phyloP scores from a whole-genome alignment of 1,140 invertebrate species.

The Oreohelix idahoensis region DNA sequence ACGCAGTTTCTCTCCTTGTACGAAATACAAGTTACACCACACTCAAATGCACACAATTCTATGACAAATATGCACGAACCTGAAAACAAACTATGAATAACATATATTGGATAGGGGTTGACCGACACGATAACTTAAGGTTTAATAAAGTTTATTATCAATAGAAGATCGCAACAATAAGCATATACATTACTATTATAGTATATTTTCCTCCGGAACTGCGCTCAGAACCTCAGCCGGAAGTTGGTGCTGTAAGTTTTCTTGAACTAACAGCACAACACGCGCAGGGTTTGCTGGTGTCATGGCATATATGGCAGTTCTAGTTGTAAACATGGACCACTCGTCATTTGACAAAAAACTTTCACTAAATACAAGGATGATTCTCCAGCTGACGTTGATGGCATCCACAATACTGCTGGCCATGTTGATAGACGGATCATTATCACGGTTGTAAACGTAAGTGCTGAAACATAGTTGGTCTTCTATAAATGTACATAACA shows the following conservation, averaged over 20 bases:
- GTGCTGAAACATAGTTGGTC: not conserved
- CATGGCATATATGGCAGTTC: not conserved
- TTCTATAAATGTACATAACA: conserved; percentile 1
- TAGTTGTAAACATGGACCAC: conserved; percentile 15
- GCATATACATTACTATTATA: too few relatives aligned
- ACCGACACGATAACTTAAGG: too few relatives aligned
- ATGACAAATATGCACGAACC: too few relatives aligned
- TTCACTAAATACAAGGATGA: conserved; percentile 15
- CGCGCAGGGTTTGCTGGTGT: conserved; percentile 1
- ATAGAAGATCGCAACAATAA: too few relatives aligned
- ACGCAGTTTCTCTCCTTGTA: too few relatives aligned
- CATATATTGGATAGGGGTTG: too few relatives aligned
- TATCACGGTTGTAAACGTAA: conserved; percentile 11
- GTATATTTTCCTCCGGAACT: conserved; percentile 7
- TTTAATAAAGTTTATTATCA: too few relatives aligned
- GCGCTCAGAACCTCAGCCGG: not conserved
- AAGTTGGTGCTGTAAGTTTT: not conserved
- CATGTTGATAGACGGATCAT: not conserved
- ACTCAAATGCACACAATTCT: too few relatives aligned
- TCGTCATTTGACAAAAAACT: conserved; percentile 1
- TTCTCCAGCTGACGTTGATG: conserved; percentile 22
- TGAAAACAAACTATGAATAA: too few relatives aligned
- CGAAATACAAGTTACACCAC: too few relatives aligned
- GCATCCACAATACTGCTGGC: conserved; percentile 14
- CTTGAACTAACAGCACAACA: conserved; percentile 8